phyloP scores from a whole-genome alignment of 2,113 vertebrate species.

The Marcusenius ussheri region DNA sequence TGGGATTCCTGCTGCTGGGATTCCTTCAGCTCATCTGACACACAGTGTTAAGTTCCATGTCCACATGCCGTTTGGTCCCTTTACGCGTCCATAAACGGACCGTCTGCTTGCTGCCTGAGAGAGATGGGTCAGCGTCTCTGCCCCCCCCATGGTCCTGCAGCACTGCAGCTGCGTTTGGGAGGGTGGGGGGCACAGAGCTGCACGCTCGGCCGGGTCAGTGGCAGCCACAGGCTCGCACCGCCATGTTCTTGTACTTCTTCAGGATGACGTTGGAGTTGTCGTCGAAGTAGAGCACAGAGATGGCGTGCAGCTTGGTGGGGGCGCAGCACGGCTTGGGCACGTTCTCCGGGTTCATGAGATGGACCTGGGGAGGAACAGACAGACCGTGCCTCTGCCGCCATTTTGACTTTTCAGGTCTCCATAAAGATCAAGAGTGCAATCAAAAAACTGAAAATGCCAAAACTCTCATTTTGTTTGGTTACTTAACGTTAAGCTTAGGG shows the following conservation, averaged over 20 bases:
- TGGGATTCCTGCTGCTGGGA: neutral
- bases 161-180: no score
- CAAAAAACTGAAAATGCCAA: no score
- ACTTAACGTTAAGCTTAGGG: no score
- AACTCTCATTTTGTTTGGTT: no score
- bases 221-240: conserved; percentile 91
- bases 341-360: conserved; percentile 95
- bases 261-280: conserved; percentile 98
- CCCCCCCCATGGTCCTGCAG: neutral
- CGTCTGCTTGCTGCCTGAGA: neutral
- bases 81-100: neutral
- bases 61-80: neutral
- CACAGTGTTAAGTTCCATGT: neutral
- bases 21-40: neutral
- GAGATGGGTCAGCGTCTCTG: neutral
- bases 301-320: conserved; percentile 92
- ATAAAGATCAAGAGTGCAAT: no score
- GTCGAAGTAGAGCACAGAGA: conserved; percentile 95
- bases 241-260: conserved; percentile 99
- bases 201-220: conserved; percentile 65
- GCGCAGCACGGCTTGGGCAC: conserved; percentile 96
- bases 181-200: neutral
- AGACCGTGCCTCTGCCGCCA: no score
- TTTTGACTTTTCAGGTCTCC: no score
- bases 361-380: conserved; percentile 61